Conservation (phyloP, 2,888 invertebrate genomes). For the Lycocerus yunnanus region DNA sequence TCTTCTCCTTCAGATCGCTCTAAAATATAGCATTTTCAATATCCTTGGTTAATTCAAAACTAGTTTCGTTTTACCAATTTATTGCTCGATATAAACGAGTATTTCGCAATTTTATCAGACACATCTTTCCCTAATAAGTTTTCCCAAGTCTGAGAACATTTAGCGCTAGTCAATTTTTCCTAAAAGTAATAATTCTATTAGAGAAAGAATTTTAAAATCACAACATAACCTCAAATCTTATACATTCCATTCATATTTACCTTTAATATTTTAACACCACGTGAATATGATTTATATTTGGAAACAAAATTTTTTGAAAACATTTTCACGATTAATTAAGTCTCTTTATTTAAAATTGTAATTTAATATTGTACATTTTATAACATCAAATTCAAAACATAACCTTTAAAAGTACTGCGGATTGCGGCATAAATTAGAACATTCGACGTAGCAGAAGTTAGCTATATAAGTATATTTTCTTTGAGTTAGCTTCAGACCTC, state of each 20-base stretch:
- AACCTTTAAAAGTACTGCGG: not conserved
- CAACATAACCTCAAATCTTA: not conserved
- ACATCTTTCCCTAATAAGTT: not conserved
- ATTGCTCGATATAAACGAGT: not conserved
- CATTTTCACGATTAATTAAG: constrained; percentile 24
- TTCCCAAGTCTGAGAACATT: not conserved
- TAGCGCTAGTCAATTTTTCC: not conserved
- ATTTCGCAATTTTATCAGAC: not conserved
- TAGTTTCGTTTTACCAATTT: not conserved
- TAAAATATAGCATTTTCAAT: not conserved
- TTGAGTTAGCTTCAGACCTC: no score
- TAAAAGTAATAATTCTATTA: not conserved
- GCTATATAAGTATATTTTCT: no score
- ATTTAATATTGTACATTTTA: not conserved
- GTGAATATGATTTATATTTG: constrained; percentile 33
- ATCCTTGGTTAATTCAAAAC: not conserved
- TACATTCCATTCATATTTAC: constrained; percentile 16
- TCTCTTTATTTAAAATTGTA: not conserved
- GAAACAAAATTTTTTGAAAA: constrained; percentile 30
- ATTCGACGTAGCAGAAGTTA: no score
- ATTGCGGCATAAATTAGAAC: no score
- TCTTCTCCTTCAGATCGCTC: not conserved
- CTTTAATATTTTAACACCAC: constrained; percentile 31
- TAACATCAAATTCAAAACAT: not conserved
- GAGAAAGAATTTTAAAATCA: not conserved